Evolutionary conservation across 2,797 vertebrate species (phyloP), one percentile per base, ranked within the genome.

Genomic region (Falco novaeseelandiae): DNA sequence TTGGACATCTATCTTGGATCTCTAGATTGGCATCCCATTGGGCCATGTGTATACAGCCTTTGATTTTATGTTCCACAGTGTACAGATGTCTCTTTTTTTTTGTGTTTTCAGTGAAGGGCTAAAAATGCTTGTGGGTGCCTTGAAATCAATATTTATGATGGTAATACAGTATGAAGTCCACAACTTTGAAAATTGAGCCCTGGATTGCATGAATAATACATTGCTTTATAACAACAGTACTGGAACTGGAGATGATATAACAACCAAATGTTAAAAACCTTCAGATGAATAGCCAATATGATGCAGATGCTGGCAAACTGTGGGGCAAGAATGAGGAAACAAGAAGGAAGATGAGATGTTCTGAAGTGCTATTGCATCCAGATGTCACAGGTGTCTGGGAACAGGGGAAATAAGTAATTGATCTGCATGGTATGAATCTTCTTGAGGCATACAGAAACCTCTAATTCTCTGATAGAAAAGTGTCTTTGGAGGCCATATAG

Each of bases 141-240:
- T 95, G 95, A 94, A 95, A 95, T 95, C 84, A 91, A 83, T 97
- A 96, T 96, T 97, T 96, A 95, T 95, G 77, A 76, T 78, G 54
- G 59, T 82, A 96, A 94, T 96, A 86, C 69, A 66, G 70, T 74
- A 91, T 44, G 73, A 88, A 95, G 85, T 91, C 85, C 89, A 93
- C 80, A 94, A 95, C 85, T 95, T 95, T 93, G 95, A 94, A 96
- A 96, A 95, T 29, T 86, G 89, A 96, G 55, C 89, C 34, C 62
- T 83, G 77, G 38, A 86, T 90, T 76, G 25, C 83, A 96, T 96
- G 80, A 95, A 96, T 96, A 95, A 96, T 96, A 55, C n/a, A 96
- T 95, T 66, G 59, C 46, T 93, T 96, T 83, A 87, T 91, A 88
- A 88, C 87, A 94, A 91, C 79, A 95, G 20, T 72, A 76, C 51